These are phyloP conservation scores for Lissonota sp. DNA, from an alignment of 2,888 invertebrate genomes.

Conservation along the genomic window DNA sequence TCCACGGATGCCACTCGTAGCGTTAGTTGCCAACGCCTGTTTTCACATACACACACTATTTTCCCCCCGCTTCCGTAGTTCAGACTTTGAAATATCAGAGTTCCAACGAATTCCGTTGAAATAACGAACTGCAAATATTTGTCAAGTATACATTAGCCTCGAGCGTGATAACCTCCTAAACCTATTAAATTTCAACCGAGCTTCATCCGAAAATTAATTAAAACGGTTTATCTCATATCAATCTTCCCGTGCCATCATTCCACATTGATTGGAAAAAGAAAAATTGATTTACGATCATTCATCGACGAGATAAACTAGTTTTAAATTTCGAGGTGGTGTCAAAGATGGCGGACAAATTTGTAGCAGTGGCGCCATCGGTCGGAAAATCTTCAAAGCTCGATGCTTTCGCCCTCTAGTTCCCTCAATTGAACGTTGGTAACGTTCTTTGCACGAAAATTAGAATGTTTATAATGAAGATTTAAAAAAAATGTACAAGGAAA, in stretches of 20 bases:
- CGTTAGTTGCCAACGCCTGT: conserved; percentile 1
- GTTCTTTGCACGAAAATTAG: too few relatives aligned
- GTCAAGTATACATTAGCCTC: neutral
- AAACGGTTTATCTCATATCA: neutral
- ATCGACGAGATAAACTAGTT: neutral
- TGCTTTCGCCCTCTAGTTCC: neutral
- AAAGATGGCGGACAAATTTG: too few relatives aligned
- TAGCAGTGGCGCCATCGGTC: conserved; percentile 6
- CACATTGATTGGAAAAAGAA: neutral
- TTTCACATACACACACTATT: conserved; percentile 29
- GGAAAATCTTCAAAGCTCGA: neutral
- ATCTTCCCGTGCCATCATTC: neutral
- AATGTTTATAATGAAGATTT: too few relatives aligned
- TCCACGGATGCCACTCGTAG: conserved; percentile 20
- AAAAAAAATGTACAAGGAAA: neutral
- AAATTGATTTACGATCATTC: neutral
- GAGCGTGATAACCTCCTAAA: too few relatives aligned
- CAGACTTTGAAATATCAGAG: neutral
- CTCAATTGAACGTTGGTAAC: too few relatives aligned
- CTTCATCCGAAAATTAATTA: too few relatives aligned
- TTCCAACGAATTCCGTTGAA: neutral
- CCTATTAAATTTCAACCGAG: too few relatives aligned
- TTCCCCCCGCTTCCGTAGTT: neutral
- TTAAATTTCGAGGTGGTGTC: conserved; percentile 6
- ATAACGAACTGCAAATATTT: conserved; percentile 20